phyloP scores from a whole-genome alignment of 1,140 invertebrate genomes.

The Leptinotarsa lineolata region DNA sequence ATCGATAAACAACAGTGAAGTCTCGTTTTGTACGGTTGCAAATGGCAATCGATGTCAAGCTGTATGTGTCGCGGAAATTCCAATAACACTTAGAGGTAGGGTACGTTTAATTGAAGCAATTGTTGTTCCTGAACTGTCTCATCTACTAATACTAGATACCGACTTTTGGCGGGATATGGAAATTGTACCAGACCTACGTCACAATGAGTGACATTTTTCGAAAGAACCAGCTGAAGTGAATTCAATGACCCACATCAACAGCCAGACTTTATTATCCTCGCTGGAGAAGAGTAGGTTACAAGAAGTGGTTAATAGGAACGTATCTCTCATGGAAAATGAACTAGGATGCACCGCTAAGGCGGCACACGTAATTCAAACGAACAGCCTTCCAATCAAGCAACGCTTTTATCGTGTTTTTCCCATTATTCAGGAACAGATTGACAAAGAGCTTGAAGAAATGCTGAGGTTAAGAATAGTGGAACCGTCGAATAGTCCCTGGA shows the following conservation, averaged over 20 bases:
- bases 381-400: not conserved
- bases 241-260: not conserved
- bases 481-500: constrained; percentile 9
- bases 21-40: too few species aligned
- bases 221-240: not conserved
- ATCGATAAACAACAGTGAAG: too few species aligned
- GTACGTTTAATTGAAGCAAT: too few species aligned
- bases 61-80: too few species aligned
- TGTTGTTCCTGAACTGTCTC: too few species aligned
- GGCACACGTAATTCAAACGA: not conserved
- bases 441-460: constrained; percentile 7
- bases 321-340: not conserved
- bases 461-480: not conserved
- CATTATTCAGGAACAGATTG: constrained; percentile 15
- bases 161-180: too few species aligned
- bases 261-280: not conserved
- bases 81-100: too few species aligned
- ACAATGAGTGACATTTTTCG: not conserved
- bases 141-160: too few species aligned
- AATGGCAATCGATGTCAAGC: too few species aligned
- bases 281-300: not conserved
- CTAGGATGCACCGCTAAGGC: not conserved
- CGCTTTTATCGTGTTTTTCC: not conserved
- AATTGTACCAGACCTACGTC: too few species aligned
- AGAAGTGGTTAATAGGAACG: not conserved